phyloP scores from a whole-genome alignment of 2,888 invertebrate species.

The Ferdinandea cuprea region DNA sequence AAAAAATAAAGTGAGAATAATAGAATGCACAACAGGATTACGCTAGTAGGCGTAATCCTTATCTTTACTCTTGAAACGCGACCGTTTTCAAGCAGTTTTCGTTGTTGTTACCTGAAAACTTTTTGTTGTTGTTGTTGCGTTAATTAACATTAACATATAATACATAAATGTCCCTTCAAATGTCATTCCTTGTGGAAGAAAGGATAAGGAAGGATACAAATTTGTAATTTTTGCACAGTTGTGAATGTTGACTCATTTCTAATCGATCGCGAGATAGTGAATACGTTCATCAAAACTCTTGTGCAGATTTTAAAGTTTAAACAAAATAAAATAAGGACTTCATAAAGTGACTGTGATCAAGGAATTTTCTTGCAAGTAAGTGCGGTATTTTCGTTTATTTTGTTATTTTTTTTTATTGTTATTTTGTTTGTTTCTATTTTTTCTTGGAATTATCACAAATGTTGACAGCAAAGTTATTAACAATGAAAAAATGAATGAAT shows the following conservation, averaged over 20 bases:
- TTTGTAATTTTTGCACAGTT: not conserved
- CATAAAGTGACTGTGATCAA: too few species aligned
- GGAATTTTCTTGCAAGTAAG: too few species aligned
- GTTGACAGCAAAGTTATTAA: too few species aligned
- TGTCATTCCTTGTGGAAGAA: not conserved
- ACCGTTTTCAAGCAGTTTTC: not conserved
- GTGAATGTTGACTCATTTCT: conserved; percentile 13
- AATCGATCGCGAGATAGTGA: conserved; percentile 1
- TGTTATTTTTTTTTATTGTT: too few species aligned
- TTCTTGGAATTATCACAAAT: too few species aligned
- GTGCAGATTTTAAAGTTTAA: not conserved
- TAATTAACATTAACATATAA: not conserved
- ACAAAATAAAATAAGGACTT: not conserved
- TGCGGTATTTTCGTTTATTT: too few species aligned
- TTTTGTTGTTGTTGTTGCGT: conserved; percentile 7
- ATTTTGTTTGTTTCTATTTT: too few species aligned
- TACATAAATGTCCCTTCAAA: conserved; percentile 3
- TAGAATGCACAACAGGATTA: conserved; percentile 4
- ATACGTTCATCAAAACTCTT: conserved; percentile 3
- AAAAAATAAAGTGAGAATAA: conserved; percentile 5
- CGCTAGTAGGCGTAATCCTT: conserved; percentile 23
- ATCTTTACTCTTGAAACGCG: not conserved
- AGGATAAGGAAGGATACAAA: not conserved
- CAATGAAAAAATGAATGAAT: too few species aligned
- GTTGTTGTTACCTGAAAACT: conserved; percentile 20